Base-by-base conservation (phyloP, 2,888 invertebrate genomes). In the Nomada flava region DNA sequence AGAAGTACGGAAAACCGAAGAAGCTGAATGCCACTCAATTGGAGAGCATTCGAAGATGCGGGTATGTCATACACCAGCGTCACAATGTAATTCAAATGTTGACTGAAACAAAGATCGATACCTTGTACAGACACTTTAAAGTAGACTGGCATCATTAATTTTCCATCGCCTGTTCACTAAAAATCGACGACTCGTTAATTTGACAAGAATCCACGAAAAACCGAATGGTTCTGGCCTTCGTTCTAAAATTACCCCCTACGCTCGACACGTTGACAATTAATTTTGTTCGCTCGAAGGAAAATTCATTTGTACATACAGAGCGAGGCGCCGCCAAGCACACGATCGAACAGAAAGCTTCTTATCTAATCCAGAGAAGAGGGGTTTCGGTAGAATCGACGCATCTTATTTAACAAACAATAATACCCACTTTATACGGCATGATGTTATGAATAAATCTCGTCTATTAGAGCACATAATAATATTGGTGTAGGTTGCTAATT, bases 1-100 rank as follows among this genome's bases (percentile, higher is more conserved):
- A 97, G 96, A 97, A 97, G 94, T 96, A 96, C 95, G 96, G 96
- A 94, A 96, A 96, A 95, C 96, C 96, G 95, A 96, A 96, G 96
- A 96, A 96, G 95, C 96, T 96, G 95, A 96, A 95, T 95, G 95
- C 95, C 95, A 95, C 95, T 95, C 96, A 96, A 95, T 96, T 96
- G 95, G 96, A 96, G 95, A 96, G 95, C 94, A 96, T 96, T 95
- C 96, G 95, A 94, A 95, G 95, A 94, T 95, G 95, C 95, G 96
- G 96, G 96, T 96, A 96, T 95, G 96, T 96, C 95, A 92, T 91
- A 87, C 87, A 89, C 88, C 87, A 88, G 87, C 89, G 85, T 91
- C 88, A 90, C 85, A 86, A 86, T 85, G 85, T 83, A 83, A 47
- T 83, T 81, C 76, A 76, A 73, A 67, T 47, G 63, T 83, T 77